phyloP scores from a whole-genome alignment of 1,140 invertebrate species.

The Pseudomyrmex flavicornis region DNA sequence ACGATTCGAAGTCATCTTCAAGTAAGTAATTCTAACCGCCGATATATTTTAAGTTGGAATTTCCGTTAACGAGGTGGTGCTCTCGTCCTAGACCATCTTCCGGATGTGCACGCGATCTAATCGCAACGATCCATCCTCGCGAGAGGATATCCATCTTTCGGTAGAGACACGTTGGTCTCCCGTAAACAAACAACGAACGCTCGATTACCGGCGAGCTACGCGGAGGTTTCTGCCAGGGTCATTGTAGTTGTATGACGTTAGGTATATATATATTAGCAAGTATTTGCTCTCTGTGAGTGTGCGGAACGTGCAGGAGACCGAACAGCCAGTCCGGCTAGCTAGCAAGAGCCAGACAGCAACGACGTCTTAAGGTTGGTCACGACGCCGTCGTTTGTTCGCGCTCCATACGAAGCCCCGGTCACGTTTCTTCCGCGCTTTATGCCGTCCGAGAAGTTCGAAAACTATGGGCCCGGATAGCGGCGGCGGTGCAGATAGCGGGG shows the following conservation, averaged over 20 bases:
- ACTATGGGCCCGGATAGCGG: conserved; percentile 5
- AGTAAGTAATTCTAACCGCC: neutral
- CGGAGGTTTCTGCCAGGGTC: neutral
- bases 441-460: conserved; percentile 63
- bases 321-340: neutral
- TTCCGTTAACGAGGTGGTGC: neutral
- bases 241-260: neutral
- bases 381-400: conserved; percentile 25
- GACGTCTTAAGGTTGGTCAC: conserved; percentile 34
- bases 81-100: neutral
- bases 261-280: conserved; percentile 5
- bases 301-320: neutral
- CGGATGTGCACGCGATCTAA: conserved; percentile 49
- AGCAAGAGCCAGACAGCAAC: neutral
- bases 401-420: conserved; percentile 60
- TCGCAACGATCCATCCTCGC: conserved; percentile 5
- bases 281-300: conserved; percentile 2
- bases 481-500: neutral
- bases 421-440: conserved; percentile 67
- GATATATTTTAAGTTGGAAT: neutral
- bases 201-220: conserved; percentile 27
- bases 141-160: conserved; percentile 40
- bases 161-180: conserved; percentile 24
- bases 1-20: neutral
- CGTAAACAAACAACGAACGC: conserved; percentile 52